phyloP scores from a whole-genome alignment of 2,888 invertebrate species.

The Brachyptera putata region DNA sequence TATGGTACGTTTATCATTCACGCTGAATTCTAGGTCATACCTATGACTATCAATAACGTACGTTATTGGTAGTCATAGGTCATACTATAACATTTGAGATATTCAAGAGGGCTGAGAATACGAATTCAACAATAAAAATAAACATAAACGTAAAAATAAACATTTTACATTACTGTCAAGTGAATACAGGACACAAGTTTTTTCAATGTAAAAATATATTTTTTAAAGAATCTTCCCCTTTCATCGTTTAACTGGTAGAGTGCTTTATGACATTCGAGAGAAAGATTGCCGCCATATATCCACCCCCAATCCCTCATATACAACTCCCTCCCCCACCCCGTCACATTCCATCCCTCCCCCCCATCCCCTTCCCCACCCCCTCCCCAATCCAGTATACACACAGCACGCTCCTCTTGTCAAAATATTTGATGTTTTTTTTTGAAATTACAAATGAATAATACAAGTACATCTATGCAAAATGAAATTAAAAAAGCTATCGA shows the following conservation, averaged over 20 bases:
- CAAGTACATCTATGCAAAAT: too few species aligned
- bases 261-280: conserved; percentile 14
- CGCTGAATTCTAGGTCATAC: too few species aligned
- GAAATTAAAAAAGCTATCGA: too few species aligned
- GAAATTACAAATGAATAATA: too few species aligned
- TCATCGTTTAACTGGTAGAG: conserved; percentile 14
- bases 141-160: conserved; percentile 11
- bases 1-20: too few species aligned
- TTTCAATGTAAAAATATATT: not conserved
- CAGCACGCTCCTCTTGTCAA: not conserved
- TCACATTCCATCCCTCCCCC: not conserved
- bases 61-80: too few species aligned
- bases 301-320: not conserved
- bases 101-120: too few species aligned
- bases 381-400: not conserved
- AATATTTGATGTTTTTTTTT: too few species aligned
- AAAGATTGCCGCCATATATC: conserved; percentile 6
- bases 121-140: too few species aligned
- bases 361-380: not conserved
- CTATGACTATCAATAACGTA: too few species aligned
- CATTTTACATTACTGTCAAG: not conserved
- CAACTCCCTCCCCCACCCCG: not conserved
- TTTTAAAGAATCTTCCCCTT: conserved; percentile 11
- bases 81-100: too few species aligned
- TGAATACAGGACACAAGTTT: conserved; percentile 5